Evolutionary conservation across 2,797 vertebrate species (phyloP).

Genomic region (Glossophaga mutica): DNA sequence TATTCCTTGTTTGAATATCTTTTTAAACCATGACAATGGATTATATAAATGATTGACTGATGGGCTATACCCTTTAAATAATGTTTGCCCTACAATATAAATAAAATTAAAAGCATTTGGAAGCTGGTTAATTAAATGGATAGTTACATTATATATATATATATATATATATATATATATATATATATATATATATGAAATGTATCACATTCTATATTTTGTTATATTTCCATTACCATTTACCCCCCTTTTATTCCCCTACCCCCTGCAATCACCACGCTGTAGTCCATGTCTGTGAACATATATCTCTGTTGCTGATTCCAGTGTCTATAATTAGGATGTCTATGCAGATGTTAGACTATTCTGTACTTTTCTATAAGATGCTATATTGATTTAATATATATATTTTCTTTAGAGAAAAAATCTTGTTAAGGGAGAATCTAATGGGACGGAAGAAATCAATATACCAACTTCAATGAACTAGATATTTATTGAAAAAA

Average conservation of each 20-base stretch:
- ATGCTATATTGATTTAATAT: conserved; percentile 41
- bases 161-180: not conserved
- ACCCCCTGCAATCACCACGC: not conserved
- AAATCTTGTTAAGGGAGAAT: conserved; percentile 35
- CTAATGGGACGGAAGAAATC: conserved; percentile 23
- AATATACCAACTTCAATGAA: not conserved
- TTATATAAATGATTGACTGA: not conserved
- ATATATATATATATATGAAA: not conserved
- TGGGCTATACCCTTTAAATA: not conserved
- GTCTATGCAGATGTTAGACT: conserved; percentile 29
- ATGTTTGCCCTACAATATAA: conserved; percentile 25
- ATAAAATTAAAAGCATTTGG: conserved; percentile 12
- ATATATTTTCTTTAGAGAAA: conserved; percentile 37
- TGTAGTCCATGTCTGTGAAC: not conserved
- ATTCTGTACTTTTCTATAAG: not conserved
- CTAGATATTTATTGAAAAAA: conserved; percentile 21
- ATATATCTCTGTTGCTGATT: conserved; percentile 22
- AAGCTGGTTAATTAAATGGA: not conserved
- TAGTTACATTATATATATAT: not conserved
- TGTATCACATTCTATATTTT: not conserved
- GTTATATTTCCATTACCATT: not conserved
- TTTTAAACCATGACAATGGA: not conserved
- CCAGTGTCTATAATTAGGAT: not conserved
- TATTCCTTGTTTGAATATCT: conserved; percentile 25
- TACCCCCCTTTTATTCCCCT: not conserved